A percentile compares a stretch with the other conserved stretches of the same genome.
Evolutionary conservation across 2,888 invertebrate species (phyloP).

Genomic region (Itoplectis maculator): DNA sequence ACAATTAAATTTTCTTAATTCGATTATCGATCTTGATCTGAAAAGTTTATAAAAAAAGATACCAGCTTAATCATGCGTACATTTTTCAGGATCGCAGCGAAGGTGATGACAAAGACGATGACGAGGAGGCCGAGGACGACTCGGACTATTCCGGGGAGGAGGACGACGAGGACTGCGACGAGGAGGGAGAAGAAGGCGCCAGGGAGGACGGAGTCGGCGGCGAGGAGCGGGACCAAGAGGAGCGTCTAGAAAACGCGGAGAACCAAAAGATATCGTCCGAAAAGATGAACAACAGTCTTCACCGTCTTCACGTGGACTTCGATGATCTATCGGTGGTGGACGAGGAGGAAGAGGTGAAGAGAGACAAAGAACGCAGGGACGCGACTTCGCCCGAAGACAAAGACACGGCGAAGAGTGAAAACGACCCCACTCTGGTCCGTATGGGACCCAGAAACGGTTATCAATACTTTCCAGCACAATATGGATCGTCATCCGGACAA

Average conservation of each 20-base stretch:
- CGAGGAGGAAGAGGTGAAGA: constrained; percentile 86
- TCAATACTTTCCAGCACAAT: constrained; percentile 39
- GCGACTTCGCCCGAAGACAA: constrained; percentile 13
- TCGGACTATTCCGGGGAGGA: constrained; percentile 73
- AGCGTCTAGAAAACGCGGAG: constrained; percentile 80
- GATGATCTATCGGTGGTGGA: constrained; percentile 92
- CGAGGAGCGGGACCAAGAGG: constrained; percentile 73
- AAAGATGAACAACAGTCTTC: constrained; percentile 80
- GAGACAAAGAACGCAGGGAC: constrained; percentile 73
- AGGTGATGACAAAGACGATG: constrained; percentile 72
- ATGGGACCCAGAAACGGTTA: constrained; percentile 40
- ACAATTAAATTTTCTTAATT: no score
- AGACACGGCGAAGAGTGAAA: constrained; percentile 43
- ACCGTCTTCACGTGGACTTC: constrained; percentile 85
- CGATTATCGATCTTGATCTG: background rate
- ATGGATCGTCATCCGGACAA: constrained; percentile 23
- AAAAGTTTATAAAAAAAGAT: background rate
- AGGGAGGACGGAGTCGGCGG: constrained; percentile 81
- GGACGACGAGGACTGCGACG: constrained; percentile 70
- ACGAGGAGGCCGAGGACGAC: constrained; percentile 73
- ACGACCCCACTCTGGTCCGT: constrained; percentile 44
- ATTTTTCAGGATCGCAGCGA: constrained; percentile 77
- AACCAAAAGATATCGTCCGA: constrained; percentile 85
- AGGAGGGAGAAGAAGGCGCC: constrained; percentile 74
- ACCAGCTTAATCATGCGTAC: background rate